Base-by-base conservation (phyloP, 1,140 invertebrate genomes). In the Drosophila burlai region DNA sequence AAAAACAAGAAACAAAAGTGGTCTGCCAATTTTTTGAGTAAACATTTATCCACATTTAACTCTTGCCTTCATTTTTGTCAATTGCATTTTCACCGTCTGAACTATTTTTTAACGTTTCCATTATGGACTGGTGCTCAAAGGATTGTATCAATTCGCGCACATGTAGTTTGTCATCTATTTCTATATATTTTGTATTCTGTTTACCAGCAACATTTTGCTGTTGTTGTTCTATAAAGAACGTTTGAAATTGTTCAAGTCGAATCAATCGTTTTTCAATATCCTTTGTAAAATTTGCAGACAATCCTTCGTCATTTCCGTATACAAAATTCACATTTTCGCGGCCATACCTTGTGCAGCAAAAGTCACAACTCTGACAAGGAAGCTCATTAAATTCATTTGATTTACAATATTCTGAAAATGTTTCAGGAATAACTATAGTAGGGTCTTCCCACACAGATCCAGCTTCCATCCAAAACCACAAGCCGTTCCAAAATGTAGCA, bases 101-200 rank as follows among this genome's bases (percentile, higher is more conserved):
- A 49, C 9, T 24, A 31, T 34, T 52, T 52, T 15, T 64, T 63
- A 1, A 34, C 11, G 16, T 61, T 26, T 87, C 61, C 21, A 18
- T 38, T 21, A 71, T 13, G 8, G 58, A 67, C 11, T 92, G 87
- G 47, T 90, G 61, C 29, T 92, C 91, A 75, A 96, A 96, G 61
- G 94, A 95, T 59, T 94, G 93, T 50, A 96, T 96, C 18, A 96
- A 75, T 26, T 94, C 94, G 76, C 94, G 95, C 0, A 96, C 95
- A 9, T 95, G 95, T 6, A 95, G 87, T 60, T 94, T 94, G 9
- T 94, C 94, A 43, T 52, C 29, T 52, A 38, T n/a, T 26, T n/a
- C 11, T 34, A 9, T 31, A 24, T 13, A 2, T 24, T 45, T 29
- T 34, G 21, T 38, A 45, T n/a, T 43, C n/a, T 34, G n/a, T 8